Evolutionary conservation across 2,113 vertebrate species (phyloP).

Genomic region (Gambusia affinis): DNA sequence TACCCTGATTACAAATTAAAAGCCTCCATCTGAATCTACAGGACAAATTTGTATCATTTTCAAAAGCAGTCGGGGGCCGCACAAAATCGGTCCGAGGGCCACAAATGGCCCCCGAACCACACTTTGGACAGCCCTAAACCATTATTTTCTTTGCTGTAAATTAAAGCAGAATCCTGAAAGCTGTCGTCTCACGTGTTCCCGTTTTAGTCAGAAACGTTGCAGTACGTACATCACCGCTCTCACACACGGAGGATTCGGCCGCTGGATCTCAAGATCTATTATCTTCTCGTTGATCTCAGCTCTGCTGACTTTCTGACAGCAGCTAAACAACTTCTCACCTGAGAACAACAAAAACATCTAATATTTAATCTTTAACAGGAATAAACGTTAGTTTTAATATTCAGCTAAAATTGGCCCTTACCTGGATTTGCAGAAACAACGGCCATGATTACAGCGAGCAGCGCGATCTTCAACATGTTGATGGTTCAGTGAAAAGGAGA

Average conservation of each 20-base stretch:
- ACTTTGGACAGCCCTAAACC: no score
- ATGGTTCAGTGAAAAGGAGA: rapidly evolving
- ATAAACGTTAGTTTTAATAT: background rate
- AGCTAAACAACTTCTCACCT: conserved; percentile 35
- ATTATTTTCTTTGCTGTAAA: no score
- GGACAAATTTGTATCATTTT: no score
- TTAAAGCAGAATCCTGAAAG: no score
- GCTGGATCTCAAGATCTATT: conserved; percentile 17
- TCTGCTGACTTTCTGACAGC: conserved; percentile 10
- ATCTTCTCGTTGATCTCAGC: conserved; percentile 19
- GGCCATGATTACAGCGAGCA: background rate
- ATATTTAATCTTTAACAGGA: background rate
- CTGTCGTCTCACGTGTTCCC: background rate
- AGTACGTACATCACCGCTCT: conserved; percentile 56
- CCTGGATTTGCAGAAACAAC: background rate
- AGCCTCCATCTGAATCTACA: no score
- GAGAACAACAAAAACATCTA: background rate
- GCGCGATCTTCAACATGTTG: background rate
- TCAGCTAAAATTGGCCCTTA: background rate
- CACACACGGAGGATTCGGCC: conserved; percentile 8
- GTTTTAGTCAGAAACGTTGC: conserved; percentile 16
- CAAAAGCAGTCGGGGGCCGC: no score
- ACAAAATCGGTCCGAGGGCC: no score
- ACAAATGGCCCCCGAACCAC: no score
- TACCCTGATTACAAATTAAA: no score